phyloP scores from a whole-genome alignment of 2,113 vertebrate genomes.

The Nesogale talazaci region DNA sequence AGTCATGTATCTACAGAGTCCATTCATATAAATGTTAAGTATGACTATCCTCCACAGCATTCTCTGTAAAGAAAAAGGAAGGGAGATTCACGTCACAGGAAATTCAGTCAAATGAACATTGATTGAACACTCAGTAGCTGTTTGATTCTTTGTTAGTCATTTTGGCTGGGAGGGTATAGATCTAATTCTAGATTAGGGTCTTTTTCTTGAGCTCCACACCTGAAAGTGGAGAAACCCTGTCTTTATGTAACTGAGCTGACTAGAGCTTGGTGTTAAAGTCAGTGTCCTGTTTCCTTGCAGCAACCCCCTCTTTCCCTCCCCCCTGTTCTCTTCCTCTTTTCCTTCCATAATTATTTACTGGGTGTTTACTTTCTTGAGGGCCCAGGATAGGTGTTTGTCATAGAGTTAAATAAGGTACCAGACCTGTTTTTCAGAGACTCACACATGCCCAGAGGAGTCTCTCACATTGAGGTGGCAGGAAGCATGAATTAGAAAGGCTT shows the following conservation, averaged over 20 bases:
- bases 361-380: not conserved
- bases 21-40: not conserved
- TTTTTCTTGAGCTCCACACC: slow-evolving; percentile 27
- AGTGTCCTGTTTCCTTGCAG: not conserved
- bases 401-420: not conserved
- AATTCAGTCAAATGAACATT: not conserved
- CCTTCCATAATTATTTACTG: not conserved
- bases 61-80: slow-evolving; percentile 3
- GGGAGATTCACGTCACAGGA: not conserved
- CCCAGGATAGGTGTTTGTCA: not conserved
- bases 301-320: too few species aligned
- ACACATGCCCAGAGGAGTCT: not conserved
- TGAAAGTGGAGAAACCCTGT: not conserved
- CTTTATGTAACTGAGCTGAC: not conserved
- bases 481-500: not conserved
- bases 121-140: not conserved
- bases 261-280: not conserved
- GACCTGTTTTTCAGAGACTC: not conserved
- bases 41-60: not conserved
- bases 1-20: slow-evolving; percentile 12
- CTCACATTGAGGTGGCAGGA: not conserved
- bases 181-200: slow-evolving; percentile 5
- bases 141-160: not conserved
- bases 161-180: not conserved
- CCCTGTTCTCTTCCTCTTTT: not conserved